Evolutionary conservation across 2,113 vertebrate genomes (phyloP), one percentile per base, ranked within the genome.

Genomic region (Hippocampus barbouri): DNA sequence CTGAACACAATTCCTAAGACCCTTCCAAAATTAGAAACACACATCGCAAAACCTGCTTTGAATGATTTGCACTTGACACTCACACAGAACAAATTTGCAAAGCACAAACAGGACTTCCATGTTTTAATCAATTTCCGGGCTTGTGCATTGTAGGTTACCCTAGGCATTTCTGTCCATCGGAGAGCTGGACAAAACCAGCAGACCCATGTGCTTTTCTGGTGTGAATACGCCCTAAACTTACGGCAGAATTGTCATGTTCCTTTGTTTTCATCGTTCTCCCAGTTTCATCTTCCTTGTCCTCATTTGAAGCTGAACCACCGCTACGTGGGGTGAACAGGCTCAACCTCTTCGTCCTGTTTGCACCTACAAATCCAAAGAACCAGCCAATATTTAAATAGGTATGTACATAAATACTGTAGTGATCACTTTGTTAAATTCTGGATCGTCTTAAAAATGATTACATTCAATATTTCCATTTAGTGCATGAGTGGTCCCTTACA

Each of bases 281-380:
- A 5, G 23, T 5, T 11, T 74, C 82, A 23, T 41, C 71, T 4
- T 78, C 73, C 7, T 68, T 75, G 73, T 83, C 80, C 59, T 81
- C 80, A 1, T 60, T 49, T 45, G 77, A 59, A 5, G 59, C 30
- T 5, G 70, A 64, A 66, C 56, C 23, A 65, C 14, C 71, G 73
- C 78, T 62, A 38, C 20, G 73, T 0, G 75, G 74, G 18, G 64
- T 72, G 1, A 75, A 71, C 14, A 86, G 62, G 73, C 90, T 90
- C 76, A 69, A 74, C 72, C 89, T 85, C 79, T 85, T 89, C 0
- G 79, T 78, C 72, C 68, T 79, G 68, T 86, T 84, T 25, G 76
- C 83, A 30, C 87, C 90, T 91, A 56, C 0, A 72, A 61, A 56
- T 23, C 41, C 34, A 77, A 51, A 47, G 30, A 77, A 15, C 66